These are phyloP conservation scores for Lagopus leucura DNA, from an alignment of 2,113 vertebrate species.

Conservation along the genomic window DNA sequence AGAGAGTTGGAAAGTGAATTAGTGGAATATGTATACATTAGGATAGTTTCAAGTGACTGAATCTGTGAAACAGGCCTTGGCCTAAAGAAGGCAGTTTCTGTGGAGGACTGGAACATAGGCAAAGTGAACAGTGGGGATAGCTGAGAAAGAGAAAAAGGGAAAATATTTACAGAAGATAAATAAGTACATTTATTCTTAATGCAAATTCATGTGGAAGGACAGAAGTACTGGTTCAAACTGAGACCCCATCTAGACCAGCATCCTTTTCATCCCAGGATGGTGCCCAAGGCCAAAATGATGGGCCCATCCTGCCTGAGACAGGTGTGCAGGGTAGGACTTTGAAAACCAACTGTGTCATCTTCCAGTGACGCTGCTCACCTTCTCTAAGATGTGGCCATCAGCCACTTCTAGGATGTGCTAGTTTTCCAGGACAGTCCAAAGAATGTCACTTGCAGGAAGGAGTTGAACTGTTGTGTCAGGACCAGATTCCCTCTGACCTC, in stretches of 20 bases:
- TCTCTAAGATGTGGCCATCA: not conserved
- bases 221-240: not conserved
- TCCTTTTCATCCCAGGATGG: not conserved
- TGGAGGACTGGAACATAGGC: not conserved
- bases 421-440: not conserved
- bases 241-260: fast-evolving
- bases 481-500: not conserved
- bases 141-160: not conserved
- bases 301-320: no score
- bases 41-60: not conserved
- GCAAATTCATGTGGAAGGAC: not conserved
- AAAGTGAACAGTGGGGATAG: not conserved
- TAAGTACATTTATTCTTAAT: not conserved
- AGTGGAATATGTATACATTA: not conserved
- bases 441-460: not conserved
- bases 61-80: not conserved
- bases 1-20: not conserved
- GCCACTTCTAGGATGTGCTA: not conserved
- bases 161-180: not conserved
- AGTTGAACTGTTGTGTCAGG: not conserved
- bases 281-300: not conserved
- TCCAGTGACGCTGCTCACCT: not conserved
- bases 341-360: fast-evolving
- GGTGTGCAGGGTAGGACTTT: not conserved
- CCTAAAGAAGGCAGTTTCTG: not conserved